These are phyloP conservation scores for Antedon mediterranea DNA, from an alignment of 53 echinoderm and acorn worm genomes.

Conservation along the genomic window DNA sequence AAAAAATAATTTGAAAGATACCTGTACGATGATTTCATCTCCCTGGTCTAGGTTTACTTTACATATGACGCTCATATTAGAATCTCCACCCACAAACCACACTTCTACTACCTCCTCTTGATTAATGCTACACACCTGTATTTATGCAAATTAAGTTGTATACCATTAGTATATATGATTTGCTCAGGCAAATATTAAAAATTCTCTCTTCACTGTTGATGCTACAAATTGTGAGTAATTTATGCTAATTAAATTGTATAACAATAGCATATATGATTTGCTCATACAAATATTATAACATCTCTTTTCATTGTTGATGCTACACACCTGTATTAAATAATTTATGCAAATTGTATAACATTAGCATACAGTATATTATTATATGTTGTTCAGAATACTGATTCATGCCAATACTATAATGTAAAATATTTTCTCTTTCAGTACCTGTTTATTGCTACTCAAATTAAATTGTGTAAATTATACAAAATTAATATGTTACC, in stretches of 20 bases:
- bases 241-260: neutral
- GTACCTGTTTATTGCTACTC: too few species aligned
- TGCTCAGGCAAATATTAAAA: too few species aligned
- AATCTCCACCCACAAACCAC: slow-evolving; percentile 79
- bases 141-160: neutral
- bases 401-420: too few species aligned
- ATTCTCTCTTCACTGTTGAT: slow-evolving; percentile 21
- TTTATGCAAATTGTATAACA: neutral
- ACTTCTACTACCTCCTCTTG: slow-evolving; percentile 50
- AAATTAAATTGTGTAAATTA: too few species aligned
- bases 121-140: slow-evolving; percentile 39
- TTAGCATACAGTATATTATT: too few species aligned
- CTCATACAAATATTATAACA: too few species aligned
- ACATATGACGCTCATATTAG: slow-evolving; percentile 52
- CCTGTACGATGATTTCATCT: slow-evolving; percentile 50
- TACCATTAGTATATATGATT: too few species aligned
- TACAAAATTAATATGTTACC: too few species aligned
- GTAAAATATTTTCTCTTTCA: too few species aligned
- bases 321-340: slow-evolving; percentile 21
- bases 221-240: slow-evolving; percentile 16
- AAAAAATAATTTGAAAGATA: neutral
- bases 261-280: too few species aligned
- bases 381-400: too few species aligned
- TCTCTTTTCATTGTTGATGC: slow-evolving; percentile 23
- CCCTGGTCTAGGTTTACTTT: slow-evolving; percentile 49